Conservation (phyloP, 2,888 invertebrate genomes). For the Choreutis nemorana region DNA sequence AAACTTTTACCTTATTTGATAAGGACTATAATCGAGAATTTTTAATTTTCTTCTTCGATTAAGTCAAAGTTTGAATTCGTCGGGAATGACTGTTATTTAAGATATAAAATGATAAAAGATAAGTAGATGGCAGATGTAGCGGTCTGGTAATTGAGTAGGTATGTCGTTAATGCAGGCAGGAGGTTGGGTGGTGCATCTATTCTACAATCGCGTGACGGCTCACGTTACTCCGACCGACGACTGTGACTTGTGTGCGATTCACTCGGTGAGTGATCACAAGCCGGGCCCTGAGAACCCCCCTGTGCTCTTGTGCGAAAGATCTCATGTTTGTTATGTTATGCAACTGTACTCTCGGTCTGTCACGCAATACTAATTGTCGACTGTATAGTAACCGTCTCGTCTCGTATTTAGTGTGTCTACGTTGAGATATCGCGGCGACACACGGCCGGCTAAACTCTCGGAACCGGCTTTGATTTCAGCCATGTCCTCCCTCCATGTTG, state of each 20-base stretch:
- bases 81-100: too few relatives aligned
- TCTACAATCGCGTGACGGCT: too few relatives aligned
- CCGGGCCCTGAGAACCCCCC: conserved; percentile 39
- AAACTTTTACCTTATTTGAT: too few relatives aligned
- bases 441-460: conserved; percentile 25
- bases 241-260: conserved; percentile 28
- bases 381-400: conserved; percentile 4
- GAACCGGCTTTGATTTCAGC: conserved; percentile 37
- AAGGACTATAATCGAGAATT: too few relatives aligned
- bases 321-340: conserved; percentile 50
- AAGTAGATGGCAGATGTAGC: too few relatives aligned
- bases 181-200: too few relatives aligned
- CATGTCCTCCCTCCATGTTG: conserved; percentile 25
- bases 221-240: too few relatives aligned
- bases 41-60: too few relatives aligned
- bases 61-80: too few relatives aligned
- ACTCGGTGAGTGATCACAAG: conserved; percentile 31
- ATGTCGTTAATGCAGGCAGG: too few relatives aligned
- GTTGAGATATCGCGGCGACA: background rate
- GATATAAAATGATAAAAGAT: too few relatives aligned
- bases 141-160: too few relatives aligned
- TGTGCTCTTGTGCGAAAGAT: conserved; percentile 36
- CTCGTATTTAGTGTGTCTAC: background rate
- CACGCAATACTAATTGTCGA: conserved; percentile 45
- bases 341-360: conserved; percentile 44